phyloP scores from a whole-genome alignment of 2,888 invertebrate species.

The Horisme vitalbata region DNA sequence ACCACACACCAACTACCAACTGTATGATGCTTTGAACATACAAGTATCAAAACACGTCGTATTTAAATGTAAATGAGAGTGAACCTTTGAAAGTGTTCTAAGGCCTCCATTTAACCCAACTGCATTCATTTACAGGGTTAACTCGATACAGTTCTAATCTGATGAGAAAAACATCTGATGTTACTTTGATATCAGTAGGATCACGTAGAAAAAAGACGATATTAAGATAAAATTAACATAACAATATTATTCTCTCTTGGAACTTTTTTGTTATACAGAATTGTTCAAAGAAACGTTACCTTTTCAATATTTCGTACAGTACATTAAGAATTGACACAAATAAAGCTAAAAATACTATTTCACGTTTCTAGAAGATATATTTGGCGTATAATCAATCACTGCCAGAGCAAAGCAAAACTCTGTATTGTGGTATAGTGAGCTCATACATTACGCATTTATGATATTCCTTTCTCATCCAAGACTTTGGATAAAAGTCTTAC shows the following conservation, averaged over 20 bases:
- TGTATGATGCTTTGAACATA: too few species aligned
- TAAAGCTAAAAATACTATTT: slow-evolving; percentile 2
- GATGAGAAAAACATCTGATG: slow-evolving; percentile 7
- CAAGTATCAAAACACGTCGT: slow-evolving; percentile 20
- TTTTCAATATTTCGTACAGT: too few species aligned
- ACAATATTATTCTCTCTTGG: too few species aligned
- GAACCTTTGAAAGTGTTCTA: slow-evolving; percentile 19
- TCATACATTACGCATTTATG: slow-evolving; percentile 25
- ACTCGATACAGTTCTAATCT: slow-evolving; percentile 15
- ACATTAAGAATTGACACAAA: slow-evolving; percentile 3
- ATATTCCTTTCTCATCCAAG: slow-evolving; percentile 7
- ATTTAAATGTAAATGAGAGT: slow-evolving; percentile 32
- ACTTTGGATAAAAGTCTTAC: neutral
- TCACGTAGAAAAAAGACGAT: too few species aligned
- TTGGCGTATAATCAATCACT: slow-evolving; percentile 25
- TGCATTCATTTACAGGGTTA: slow-evolving; percentile 22
- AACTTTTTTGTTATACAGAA: too few species aligned
- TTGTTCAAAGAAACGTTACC: too few species aligned
- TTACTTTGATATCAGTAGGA: slow-evolving; percentile 3
- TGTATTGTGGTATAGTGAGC: slow-evolving; percentile 15
- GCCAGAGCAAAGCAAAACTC: slow-evolving; percentile 27
- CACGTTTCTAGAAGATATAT: slow-evolving; percentile 1
- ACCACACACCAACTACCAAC: neutral
- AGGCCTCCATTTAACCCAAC: slow-evolving; percentile 19
- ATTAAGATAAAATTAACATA: too few species aligned